Base-by-base conservation (phyloP, 2,888 invertebrate genomes). In the Leptinotarsa rubiginosa region DNA sequence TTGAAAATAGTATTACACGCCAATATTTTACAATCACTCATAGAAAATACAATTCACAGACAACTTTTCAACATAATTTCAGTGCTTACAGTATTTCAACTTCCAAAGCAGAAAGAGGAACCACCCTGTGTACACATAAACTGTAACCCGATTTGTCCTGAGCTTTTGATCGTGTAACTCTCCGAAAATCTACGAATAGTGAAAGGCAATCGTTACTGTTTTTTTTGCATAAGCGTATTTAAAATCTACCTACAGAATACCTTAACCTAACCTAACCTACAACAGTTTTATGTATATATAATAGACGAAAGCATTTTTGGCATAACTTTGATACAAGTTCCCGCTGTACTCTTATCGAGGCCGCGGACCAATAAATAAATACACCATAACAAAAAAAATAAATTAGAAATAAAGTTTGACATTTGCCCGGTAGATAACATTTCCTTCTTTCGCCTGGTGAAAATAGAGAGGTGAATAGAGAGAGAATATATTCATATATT, bases 221-320 rank as follows among this genome's bases (percentile, higher is more conserved):
- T 67, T 41, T 41, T 70, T 75, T 65, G 67, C 72, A 50, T 69
- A 68, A 73, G 69, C 65, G 69, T 69, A 69, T 69, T 70, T 69
- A 62, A 72, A 64, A 47, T 47, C 47, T 67, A 67, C 62, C 52
- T 64, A 69, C 22, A 47, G 22, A 49, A 69, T 56, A 56, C 47
- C 69, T 56, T 69, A 74, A 73, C 47, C 70, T 75, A 77, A 64
- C 50, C 66, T 72, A 68, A 50, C 56, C 56, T 59, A 56, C 56
- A 66, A 56, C 52, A 50, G 49, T 20, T 54, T 41, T 31, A 56
- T 47, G 31, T 47, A 56, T 69, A 47, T 56, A 56, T 69, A 12
- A 41, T 41, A 81, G 79, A 80, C 76, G 78, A 81, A 81, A 82
- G 82, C 79, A 75, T 81, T 81, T 82, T 81, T 82, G 82, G 82